phyloP scores from a whole-genome alignment of 1,140 invertebrate genomes.

The Drosophila kohkoa region DNA sequence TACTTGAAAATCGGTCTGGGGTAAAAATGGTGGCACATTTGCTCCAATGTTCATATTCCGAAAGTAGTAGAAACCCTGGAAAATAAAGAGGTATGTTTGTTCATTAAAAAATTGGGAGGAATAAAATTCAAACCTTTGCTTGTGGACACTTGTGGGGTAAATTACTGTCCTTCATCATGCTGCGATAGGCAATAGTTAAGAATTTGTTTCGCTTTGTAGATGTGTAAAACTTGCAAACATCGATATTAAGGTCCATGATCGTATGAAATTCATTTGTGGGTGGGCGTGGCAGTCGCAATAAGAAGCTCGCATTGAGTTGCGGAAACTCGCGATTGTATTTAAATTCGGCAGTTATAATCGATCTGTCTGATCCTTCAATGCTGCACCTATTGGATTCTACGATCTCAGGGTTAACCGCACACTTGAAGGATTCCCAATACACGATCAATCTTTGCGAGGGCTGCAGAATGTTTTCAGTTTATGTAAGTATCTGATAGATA shows the following conservation, averaged over 20 bases:
- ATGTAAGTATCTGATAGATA: not conserved
- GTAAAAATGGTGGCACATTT: constrained; percentile 33
- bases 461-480: not conserved
- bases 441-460: not conserved
- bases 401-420: constrained; percentile 2
- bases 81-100: not conserved
- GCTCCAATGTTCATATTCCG: constrained; percentile 37
- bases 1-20: constrained; percentile 31
- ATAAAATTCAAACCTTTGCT: constrained; percentile 17
- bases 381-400: constrained; percentile 18
- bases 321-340: constrained; percentile 7
- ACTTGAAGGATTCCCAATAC: constrained; percentile 17
- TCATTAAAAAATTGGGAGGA: not conserved
- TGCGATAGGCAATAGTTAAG: constrained; percentile 9
- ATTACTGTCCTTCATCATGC: constrained; percentile 30
- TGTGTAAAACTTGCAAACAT: constrained; percentile 15
- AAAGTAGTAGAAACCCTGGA: constrained; percentile 40
- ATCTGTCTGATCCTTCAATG: not conserved
- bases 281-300: not conserved
- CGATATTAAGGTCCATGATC: constrained; percentile 1
- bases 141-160: constrained; percentile 32
- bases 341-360: not conserved
- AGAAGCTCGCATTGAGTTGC: not conserved
- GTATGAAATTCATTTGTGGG: not conserved
- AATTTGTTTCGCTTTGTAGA: not conserved